These are phyloP conservation scores for Amaurobius ferox DNA, from an alignment of 2,888 invertebrate genomes.

Conservation along the genomic window DNA sequence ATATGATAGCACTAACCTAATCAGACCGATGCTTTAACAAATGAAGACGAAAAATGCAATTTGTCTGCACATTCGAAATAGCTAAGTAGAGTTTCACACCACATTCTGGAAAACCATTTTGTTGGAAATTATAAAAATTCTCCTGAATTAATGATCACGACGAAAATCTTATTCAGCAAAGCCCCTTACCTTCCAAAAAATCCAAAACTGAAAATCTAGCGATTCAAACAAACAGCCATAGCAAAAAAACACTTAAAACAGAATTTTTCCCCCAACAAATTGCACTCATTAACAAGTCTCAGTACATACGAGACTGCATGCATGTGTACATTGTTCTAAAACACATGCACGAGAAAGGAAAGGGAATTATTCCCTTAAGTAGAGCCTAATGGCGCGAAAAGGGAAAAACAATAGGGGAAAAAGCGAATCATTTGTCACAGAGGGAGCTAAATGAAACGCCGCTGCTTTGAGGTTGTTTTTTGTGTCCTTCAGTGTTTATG, in stretches of 20 bases:
- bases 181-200: not conserved
- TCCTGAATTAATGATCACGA: not conserved
- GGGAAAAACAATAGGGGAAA: conserved; percentile 44
- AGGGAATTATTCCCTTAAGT: conserved; percentile 33
- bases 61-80: no score
- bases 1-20: no score
- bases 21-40: no score
- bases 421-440: conserved; percentile 56
- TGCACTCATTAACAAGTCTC: conserved; percentile 37
- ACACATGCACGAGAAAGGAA: not conserved
- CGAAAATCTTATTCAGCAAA: not conserved
- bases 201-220: not conserved
- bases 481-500: not conserved
- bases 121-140: no score
- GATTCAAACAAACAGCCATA: conserved; percentile 17
- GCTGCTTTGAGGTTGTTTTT: not conserved
- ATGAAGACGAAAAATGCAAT: no score
- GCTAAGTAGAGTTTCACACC: no score
- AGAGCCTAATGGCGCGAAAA: conserved; percentile 54
- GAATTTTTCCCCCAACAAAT: conserved; percentile 22
- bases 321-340: not conserved
- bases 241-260: conserved; percentile 30
- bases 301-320: conserved; percentile 10
- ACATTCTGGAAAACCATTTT: no score
- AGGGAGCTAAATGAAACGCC: conserved; percentile 15